Evolutionary conservation across 2,888 invertebrate genomes (phyloP), one percentile per base, ranked within the genome.

Genomic region (Cybosia mesomella): DNA sequence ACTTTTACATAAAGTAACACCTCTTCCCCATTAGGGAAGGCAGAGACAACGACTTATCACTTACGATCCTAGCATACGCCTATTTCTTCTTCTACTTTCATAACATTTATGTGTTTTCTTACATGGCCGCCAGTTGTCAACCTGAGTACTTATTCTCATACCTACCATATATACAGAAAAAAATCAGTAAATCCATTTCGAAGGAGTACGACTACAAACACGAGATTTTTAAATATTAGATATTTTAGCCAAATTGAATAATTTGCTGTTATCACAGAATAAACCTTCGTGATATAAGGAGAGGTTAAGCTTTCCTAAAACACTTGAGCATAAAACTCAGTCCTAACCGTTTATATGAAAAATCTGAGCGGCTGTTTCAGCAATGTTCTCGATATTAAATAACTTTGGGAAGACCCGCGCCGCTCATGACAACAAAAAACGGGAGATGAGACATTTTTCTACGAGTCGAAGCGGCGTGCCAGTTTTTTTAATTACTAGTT

Each of bases 341-440:
- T 53, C 57, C 49, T 60, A 63, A 64, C 57, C 58, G 55, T 57
- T 61, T 36, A 22, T 36, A 36, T 32, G 22, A 57, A 70, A 66
- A 57, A 66, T 64, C 21, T 22, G 24, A 53, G 57, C 34, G n/a
- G 69, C 64, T 68, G 70, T 65, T 71, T 70, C 49, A 43, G 64
- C 65, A 54, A 57, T 62, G 62, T 68, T 49, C 68, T 71, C 64
- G 74, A 76, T 80, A 79, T 80, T 81, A 81, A 80, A 81, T 81
- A 81, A 80, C 74, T 80, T 80, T 57, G 57, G 60, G 58, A 62
- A 58, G 65, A 62, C 61, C 69, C 55, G 64, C 58, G 21, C 49
- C 43, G 54, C 62, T 69, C 67, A 66, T 72, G 43, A 62, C 34
- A 59, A 24, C 64, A 64, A 66, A 68, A 58, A 34, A 13, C 15